Conservation (phyloP, 2,113 vertebrate species). For the cat (Felis catus) region F.catus_Fca126_mat1.0 CM031419.1:159498501-159499000, state of each 20-base stretch:
- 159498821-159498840: not conserved
- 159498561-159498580: not conserved
- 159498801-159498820: not conserved
- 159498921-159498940: not conserved
- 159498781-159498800: not conserved
- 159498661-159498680: not conserved
- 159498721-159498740: not conserved
- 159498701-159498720: too few species aligned
- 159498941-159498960: not conserved
- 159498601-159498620: not conserved
- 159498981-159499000: not conserved
- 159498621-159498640: not conserved
- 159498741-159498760: not conserved
- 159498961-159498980: not conserved
- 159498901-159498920: not conserved
- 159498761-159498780: not conserved
- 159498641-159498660: not conserved
- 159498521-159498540: not conserved
- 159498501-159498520: not conserved
- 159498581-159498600: rapidly evolving
- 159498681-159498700: not conserved
- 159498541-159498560: not conserved
- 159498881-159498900: not conserved
- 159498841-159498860: not conserved
- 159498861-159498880: not conserved